Conservation (phyloP, 2,113 vertebrate genomes). For the Cavia porcellus region DNA sequence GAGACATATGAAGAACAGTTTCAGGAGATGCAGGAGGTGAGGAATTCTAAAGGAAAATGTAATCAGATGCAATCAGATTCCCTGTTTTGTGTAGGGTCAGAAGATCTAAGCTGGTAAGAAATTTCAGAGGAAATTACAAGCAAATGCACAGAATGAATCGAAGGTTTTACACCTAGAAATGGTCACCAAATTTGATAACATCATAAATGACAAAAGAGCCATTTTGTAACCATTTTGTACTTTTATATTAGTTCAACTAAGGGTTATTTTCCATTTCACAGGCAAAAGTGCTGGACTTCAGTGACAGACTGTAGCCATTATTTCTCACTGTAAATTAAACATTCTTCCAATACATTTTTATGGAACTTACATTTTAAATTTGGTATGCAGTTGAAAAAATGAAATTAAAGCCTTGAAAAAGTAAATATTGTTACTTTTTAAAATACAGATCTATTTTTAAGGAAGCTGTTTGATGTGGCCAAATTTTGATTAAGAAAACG, state of each 20-base stretch:
- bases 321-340: slow-evolving; percentile 39
- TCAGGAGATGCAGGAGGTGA: neutral
- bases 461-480: neutral
- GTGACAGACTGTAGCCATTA: slow-evolving; percentile 4
- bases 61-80: neutral
- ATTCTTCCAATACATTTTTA: slow-evolving; percentile 60
- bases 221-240: slow-evolving; percentile 29
- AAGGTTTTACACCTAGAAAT: slow-evolving; percentile 15
- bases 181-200: slow-evolving; percentile 35
- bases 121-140: slow-evolving; percentile 28
- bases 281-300: neutral
- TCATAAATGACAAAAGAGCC: neutral
- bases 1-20: neutral
- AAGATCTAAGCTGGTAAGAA: neutral
- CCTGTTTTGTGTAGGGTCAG: neutral
- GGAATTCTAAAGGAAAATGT: neutral
- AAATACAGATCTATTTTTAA: slow-evolving; percentile 1
- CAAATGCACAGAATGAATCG: neutral
- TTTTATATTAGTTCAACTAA: slow-evolving; percentile 38
- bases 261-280: slow-evolving; percentile 1
- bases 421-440: slow-evolving; percentile 40
- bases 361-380: slow-evolving; percentile 53
- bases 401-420: slow-evolving; percentile 35
- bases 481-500: slow-evolving; percentile 59
- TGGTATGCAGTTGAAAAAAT: slow-evolving; percentile 36